Evolutionary conservation across 2,888 invertebrate species (phyloP).

Genomic region (Oligia latruncula): DNA sequence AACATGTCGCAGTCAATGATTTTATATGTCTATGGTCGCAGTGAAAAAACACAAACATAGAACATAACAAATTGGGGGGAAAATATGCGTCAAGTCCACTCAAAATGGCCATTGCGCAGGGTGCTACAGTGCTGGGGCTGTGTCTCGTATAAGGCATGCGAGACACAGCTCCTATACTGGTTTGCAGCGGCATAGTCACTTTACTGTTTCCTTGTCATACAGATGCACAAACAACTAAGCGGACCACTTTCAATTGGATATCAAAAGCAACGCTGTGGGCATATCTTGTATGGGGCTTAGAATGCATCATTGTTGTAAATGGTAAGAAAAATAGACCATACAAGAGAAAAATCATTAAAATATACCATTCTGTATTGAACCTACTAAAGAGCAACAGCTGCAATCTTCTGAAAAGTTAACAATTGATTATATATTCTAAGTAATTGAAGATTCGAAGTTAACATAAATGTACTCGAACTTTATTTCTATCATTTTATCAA

Average conservation of each 20-base stretch:
- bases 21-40: too few relatives aligned
- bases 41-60: neutral
- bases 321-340: conserved; percentile 70
- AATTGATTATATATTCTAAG: neutral
- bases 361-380: neutral
- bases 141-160: neutral
- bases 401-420: neutral
- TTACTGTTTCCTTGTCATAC: conserved; percentile 6
- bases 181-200: neutral
- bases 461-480: neutral
- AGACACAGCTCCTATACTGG: neutral
- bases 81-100: neutral
- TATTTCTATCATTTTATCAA: conserved; percentile 27
- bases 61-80: neutral
- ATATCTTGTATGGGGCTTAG: conserved; percentile 90
- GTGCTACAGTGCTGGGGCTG: neutral
- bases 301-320: conserved; percentile 90
- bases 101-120: neutral
- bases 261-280: conserved; percentile 93
- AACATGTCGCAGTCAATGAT: too few relatives aligned
- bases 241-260: conserved; percentile 91
- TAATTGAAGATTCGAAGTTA: neutral
- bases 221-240: conserved; percentile 83
- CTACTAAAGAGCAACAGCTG: neutral
- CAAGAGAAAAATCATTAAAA: neutral